Evolutionary conservation across 2,113 vertebrate species (phyloP).

Genomic region (Lichenostomus cassidix): DNA sequence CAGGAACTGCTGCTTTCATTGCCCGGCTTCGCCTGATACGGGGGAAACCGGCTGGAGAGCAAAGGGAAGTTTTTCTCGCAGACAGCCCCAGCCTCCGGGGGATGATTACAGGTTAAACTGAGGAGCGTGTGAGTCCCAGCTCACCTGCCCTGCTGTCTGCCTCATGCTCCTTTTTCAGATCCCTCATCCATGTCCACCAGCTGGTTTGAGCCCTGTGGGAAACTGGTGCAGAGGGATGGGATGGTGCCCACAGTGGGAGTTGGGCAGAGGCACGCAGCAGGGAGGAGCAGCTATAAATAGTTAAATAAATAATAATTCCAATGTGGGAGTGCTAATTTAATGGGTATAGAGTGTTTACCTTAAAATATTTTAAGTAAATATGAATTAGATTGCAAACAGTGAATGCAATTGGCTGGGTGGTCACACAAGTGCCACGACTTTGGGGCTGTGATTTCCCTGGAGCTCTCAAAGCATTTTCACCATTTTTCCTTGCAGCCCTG

Average conservation of each 20-base stretch:
- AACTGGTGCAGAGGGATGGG: not conserved
- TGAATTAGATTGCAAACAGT: not conserved
- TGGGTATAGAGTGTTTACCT: not conserved
- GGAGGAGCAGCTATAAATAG: not conserved
- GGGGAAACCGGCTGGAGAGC: slow-evolving; percentile 53
- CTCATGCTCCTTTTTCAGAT: not conserved
- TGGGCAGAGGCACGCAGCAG: not conserved
- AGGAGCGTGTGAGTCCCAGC: not conserved
- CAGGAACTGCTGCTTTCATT: slow-evolving; percentile 65
- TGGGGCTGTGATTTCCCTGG: not conserved
- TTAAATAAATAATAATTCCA: slow-evolving; percentile 10
- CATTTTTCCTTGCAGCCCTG: not conserved
- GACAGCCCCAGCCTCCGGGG: not conserved
- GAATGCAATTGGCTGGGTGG: not conserved
- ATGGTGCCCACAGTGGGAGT: not conserved
- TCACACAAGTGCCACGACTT: fast-evolving
- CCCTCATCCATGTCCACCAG: not conserved
- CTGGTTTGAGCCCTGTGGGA: not conserved
- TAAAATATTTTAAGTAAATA: not conserved
- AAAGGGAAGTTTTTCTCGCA: slow-evolving; percentile 22
- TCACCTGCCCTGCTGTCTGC: not conserved
- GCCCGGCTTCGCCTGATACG: slow-evolving; percentile 27
- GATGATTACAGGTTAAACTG: slow-evolving; percentile 2
- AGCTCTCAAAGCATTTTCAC: not conserved
- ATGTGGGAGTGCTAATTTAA: not conserved